Conservation (phyloP, 2,888 invertebrate species). For the Coelogynopora nodosa region DNA sequence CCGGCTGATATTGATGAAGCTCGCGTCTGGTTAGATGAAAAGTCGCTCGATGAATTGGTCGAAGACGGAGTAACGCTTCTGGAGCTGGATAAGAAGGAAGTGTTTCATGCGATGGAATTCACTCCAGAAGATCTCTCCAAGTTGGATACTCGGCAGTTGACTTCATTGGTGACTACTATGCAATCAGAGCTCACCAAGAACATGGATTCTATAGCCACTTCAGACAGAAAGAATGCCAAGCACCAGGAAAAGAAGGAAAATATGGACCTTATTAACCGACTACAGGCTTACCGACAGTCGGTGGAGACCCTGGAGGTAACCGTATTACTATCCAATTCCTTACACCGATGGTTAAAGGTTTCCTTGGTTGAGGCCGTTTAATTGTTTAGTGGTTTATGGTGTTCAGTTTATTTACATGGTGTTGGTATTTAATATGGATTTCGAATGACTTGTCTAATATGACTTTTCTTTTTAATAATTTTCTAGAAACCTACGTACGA, state of each 20-base stretch:
- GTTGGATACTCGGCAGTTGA: background rate
- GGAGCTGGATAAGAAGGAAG: background rate
- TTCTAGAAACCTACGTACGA: background rate
- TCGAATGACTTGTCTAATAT: too few relatives aligned
- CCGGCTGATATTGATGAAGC: background rate
- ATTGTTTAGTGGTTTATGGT: background rate
- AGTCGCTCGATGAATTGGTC: background rate
- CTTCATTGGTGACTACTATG: slow-evolving; percentile 3
- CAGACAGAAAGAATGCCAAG: background rate
- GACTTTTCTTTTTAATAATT: too few relatives aligned
- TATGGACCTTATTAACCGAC: background rate
- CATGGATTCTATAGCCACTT: background rate
- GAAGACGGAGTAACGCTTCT: background rate
- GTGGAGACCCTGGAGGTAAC: background rate
- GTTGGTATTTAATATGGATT: background rate
- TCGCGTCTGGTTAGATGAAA: background rate
- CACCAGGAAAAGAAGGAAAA: background rate
- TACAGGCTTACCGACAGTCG: background rate
- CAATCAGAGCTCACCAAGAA: background rate
- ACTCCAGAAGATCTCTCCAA: background rate
- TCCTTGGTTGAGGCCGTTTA: background rate
- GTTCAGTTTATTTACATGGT: background rate
- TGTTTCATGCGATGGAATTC: slow-evolving; percentile 6
- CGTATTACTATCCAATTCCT: background rate
- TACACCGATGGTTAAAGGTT: background rate